Conservation (phyloP, 2,113 vertebrate genomes). For the Microtus richardsoni region DNA sequence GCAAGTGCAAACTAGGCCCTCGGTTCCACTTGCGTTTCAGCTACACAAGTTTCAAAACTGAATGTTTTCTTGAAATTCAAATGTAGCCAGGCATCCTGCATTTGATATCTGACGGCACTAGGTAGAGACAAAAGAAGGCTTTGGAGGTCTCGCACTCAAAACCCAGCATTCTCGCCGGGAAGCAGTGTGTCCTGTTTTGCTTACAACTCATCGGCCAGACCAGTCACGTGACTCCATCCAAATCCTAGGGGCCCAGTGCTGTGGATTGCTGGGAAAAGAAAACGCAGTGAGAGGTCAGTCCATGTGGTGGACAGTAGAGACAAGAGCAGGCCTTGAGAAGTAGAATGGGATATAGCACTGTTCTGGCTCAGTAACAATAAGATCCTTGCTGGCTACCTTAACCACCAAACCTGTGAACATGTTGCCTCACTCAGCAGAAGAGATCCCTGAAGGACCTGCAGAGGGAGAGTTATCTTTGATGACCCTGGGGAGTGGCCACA, state of each 20-base stretch:
- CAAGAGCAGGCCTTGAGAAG: neutral
- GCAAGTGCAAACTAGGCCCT: neutral
- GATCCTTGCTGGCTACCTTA: fast-evolving
- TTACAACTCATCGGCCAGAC: neutral
- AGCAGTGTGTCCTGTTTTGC: neutral
- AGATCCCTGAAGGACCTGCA: neutral
- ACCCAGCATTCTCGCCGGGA: neutral
- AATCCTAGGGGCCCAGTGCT: neutral
- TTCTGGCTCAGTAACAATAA: neutral
- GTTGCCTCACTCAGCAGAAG: neutral
- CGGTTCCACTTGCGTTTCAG: neutral
- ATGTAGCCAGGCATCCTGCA: fast-evolving
- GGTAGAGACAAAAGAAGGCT: neutral
- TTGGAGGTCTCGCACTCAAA: neutral
- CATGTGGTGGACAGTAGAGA: no score
- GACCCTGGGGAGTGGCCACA: fast-evolving
- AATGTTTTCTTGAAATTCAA: neutral
- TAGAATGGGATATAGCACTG: no score
- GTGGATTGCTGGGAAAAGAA: fast-evolving
- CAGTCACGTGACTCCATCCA: neutral
- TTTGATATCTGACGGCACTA: neutral
- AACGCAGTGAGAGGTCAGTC: fast-evolving
- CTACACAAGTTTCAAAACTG: neutral
- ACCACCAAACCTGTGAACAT: neutral
- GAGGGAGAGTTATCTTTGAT: no score